Base-by-base conservation (phyloP, 2,797 vertebrate species). In the Pangasius djambal region DNA sequence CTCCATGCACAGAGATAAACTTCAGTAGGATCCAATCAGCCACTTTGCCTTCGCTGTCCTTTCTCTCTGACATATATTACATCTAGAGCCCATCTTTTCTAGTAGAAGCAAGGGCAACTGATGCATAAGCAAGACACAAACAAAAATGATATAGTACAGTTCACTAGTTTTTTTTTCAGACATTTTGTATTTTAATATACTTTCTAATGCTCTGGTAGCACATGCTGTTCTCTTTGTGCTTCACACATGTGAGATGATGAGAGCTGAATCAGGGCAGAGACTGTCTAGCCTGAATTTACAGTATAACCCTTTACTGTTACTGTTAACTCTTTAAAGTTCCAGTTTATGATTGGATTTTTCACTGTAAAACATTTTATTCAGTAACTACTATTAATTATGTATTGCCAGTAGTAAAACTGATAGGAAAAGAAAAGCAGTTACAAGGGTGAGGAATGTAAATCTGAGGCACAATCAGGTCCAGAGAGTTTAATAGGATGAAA, bases 1-100 rank as follows among this genome's bases (percentile, higher is more conserved):
- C 86, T 89, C 44, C 82, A 90, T 65, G 52, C 37, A 78, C 81
- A 82, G 63, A 87, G 86, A 91, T 92, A 92, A 91, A 92, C 91
- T 92, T 90, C 87, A 92, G 90, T 83, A 81, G 82, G 67, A 90
- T 82, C 83, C 87, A 93, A 90, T 93, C 91, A 91, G 69, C 89
- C 85, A 52, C 63, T 67, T 87, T 89, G 82, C 86, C 88, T 69
- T 87, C 85, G n/a, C 50, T 82, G 31, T 82, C 50, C 48, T 81
- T 61, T 63, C 85, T 81, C 4, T 88, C 61, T 50, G 25, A 69
- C 59, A 78, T 52, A 83, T 86, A 77, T 52, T 31, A 65, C 57
- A 86, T 86, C 88, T 37, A 70, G 50, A 48, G 18, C 15, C n/a
- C 61, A 28, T 87, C 84, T 83, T 69, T 83, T 86, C 75, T 81